phyloP scores from a whole-genome alignment of 2,113 vertebrate genomes.

The Myiozetetes cayanensis region DNA sequence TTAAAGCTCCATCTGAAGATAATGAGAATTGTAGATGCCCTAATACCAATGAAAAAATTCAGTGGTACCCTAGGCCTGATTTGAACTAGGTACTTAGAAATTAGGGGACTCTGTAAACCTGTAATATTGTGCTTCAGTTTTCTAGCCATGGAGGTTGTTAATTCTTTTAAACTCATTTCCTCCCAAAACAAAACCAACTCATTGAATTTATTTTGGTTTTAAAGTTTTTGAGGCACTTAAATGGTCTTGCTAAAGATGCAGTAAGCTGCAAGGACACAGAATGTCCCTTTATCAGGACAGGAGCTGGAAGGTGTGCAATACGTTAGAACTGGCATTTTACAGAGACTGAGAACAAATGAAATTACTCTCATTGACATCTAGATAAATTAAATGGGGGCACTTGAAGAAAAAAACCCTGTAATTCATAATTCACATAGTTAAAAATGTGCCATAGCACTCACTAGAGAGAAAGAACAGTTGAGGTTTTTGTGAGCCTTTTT shows the following conservation, averaged over 20 bases:
- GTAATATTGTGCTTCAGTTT: neutral
- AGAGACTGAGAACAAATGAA: neutral
- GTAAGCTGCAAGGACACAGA: neutral
- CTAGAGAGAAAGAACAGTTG: neutral
- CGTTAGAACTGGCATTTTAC: neutral
- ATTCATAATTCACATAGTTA: neutral
- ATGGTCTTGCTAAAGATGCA: neutral
- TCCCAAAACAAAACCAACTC: neutral
- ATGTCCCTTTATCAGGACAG: neutral
- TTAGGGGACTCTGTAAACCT: neutral
- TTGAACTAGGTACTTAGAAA: constrained; percentile 13
- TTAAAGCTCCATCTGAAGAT: constrained; percentile 8
- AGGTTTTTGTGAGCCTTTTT: neutral
- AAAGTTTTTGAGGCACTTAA: neutral
- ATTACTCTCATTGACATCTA: neutral
- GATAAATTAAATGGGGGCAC: neutral
- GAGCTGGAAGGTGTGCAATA: neutral
- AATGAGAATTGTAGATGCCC: constrained; percentile 1
- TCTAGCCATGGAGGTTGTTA: neutral
- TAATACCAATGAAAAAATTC: constrained; percentile 1
- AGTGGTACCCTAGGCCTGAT: neutral
- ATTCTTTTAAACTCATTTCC: neutral
- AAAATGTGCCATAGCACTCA: neutral
- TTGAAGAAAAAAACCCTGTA: neutral
- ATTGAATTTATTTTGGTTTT: neutral